Conservation (phyloP, 2,113 vertebrate species). For the Pteropus alecto region DNA sequence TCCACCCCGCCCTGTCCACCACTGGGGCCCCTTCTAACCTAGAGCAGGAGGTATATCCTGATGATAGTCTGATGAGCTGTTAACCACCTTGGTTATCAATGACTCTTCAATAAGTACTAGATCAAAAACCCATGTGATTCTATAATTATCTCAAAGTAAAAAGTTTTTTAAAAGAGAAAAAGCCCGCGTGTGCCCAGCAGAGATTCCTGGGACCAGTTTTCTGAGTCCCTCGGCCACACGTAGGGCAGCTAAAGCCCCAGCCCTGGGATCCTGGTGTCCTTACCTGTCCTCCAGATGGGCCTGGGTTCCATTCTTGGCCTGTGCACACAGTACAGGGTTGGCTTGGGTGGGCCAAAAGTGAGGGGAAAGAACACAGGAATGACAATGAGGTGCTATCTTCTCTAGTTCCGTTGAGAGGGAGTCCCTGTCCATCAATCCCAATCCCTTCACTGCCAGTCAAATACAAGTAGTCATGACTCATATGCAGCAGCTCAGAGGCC, state of each 20-base stretch:
- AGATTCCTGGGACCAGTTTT: background rate
- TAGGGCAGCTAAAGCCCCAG: background rate
- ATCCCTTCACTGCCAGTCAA: background rate
- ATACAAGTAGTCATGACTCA: background rate
- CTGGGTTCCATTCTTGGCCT: background rate
- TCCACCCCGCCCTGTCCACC: background rate
- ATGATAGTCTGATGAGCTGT: background rate
- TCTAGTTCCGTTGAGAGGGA: background rate
- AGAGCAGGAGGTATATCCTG: background rate
- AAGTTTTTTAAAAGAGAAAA: background rate
- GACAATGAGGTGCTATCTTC: background rate
- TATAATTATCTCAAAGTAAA: background rate
- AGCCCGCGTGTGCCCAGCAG: background rate
- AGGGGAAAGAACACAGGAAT: background rate
- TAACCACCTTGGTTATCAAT: background rate
- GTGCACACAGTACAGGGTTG: background rate
- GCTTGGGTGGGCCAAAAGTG: background rate
- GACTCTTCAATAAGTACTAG: background rate
- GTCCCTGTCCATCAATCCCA: too few relatives aligned
- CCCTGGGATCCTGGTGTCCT: background rate
- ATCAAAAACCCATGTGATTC: background rate
- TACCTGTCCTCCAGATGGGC: background rate
- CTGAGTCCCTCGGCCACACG: background rate
- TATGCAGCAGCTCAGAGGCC: fast-evolving
- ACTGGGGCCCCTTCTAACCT: background rate